Evolutionary conservation across 2,888 invertebrate genomes (phyloP).

Genomic region (Cryptosula pallasiana): DNA sequence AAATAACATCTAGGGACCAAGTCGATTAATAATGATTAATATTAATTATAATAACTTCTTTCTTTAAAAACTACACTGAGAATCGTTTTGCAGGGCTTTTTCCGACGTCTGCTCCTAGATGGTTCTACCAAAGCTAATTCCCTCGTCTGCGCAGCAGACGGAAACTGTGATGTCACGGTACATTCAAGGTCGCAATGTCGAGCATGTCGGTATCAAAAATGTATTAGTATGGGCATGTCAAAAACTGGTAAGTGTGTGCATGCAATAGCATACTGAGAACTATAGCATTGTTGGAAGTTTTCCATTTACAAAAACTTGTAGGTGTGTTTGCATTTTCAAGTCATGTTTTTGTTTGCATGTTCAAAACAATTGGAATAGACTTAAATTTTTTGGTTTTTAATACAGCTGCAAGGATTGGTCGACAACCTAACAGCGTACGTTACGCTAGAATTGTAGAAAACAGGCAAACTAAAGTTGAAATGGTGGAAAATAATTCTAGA

Average conservation of each 20-base stretch:
- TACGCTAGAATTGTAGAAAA: slow-evolving; percentile 46
- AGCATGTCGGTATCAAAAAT: slow-evolving; percentile 48
- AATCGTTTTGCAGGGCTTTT: slow-evolving; percentile 52
- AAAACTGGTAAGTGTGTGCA: slow-evolving; percentile 39
- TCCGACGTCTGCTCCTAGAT: slow-evolving; percentile 49
- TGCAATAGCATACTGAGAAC: no score
- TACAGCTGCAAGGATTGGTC: slow-evolving; percentile 47
- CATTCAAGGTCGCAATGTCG: slow-evolving; percentile 50
- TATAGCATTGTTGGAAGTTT: no score
- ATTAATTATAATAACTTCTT: no score
- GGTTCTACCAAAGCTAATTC: slow-evolving; percentile 32
- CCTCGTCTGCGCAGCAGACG: slow-evolving; percentile 42
- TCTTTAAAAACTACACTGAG: no score
- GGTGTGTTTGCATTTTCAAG: no score
- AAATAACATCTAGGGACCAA: no score
- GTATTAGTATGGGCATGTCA: slow-evolving; percentile 50
- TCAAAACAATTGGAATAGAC: no score
- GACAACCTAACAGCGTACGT: slow-evolving; percentile 51
- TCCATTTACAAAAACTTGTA: no score
- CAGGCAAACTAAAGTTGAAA: slow-evolving; percentile 29
- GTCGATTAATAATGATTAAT: no score
- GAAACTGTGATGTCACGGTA: slow-evolving; percentile 43
- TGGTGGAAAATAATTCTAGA: no score
- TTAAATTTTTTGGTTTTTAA: no score
- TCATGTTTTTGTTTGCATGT: no score